Evolutionary conservation across 2,113 vertebrate genomes (phyloP), one percentile per base, ranked within the genome.

Genomic region (Bombycilla garrulus): DNA sequence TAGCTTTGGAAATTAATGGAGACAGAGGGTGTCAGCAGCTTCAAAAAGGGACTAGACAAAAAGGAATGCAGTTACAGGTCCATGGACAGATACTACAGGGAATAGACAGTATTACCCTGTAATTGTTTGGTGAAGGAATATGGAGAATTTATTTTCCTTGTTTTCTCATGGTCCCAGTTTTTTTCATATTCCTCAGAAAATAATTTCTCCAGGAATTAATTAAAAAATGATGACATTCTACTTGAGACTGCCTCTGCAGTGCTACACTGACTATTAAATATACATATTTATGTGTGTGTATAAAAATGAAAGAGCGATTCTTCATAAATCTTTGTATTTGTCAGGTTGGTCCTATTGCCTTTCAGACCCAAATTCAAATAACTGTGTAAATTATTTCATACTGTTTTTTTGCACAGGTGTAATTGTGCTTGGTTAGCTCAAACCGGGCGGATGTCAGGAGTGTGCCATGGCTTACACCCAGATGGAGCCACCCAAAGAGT

Each of bases 401-500:
- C 15, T 35, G 15, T 5, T 73, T 90, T 61, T 88, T 24, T 86
- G 28, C 25, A 1, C 25, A 1, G 15, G 10, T 47, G 14, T 60
- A n/a, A 18, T 23, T 71, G 19, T 76, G 36, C 40, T 60, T 3
- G 1, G 6, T 28, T 72, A 40, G 50, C 29, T 90, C n/a, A 72
- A 61, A 48, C 17, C 18, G 22, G 35, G 38, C 38, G 71, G 26
- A 47, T 40, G 11, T 74, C 71, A 10, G 44, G 17, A 51, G 26
- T 4, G 62, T 24, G 12, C 58, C 48, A n/a, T 57, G 67, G 13
- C 20, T 51, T 70, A n/a, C 9, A 77, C 11, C 6, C 47, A 56
- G 61, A 15, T 11, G 9, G 33, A 72, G 12, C 0, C 0, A 60
- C 18, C 6, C 35, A 70, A 28, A 77, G 24, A 2, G 10, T 61